phyloP scores from a whole-genome alignment of 2,888 invertebrate species.

The Hyposoter dolosus region DNA sequence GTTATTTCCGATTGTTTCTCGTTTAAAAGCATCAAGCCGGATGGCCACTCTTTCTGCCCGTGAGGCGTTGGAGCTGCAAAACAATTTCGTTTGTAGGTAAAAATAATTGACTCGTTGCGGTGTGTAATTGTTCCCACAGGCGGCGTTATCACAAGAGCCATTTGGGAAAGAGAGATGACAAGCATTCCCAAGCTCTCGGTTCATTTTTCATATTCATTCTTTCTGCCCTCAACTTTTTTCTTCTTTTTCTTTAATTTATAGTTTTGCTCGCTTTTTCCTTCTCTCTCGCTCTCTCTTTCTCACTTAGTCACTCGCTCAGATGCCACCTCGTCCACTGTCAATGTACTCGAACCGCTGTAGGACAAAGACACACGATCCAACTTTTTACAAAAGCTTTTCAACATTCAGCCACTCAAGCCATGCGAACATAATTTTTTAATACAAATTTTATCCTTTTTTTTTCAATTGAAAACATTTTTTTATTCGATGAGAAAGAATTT shows the following conservation, averaged over 20 bases:
- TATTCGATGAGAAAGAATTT: neutral
- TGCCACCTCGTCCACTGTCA: slow-evolving; percentile 83
- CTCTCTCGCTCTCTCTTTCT: slow-evolving; percentile 58
- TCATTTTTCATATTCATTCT: slow-evolving; percentile 17
- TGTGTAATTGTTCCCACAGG: slow-evolving; percentile 29
- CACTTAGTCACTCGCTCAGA: slow-evolving; percentile 74
- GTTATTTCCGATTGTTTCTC: slow-evolving; percentile 13
- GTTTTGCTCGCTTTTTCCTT: slow-evolving; percentile 47
- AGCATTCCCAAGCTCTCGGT: slow-evolving; percentile 8
- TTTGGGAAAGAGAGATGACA: slow-evolving; percentile 28
- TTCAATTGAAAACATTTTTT: neutral
- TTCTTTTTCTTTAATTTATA: slow-evolving; percentile 47
- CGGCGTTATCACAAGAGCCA: slow-evolving; percentile 9
- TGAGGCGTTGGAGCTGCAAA: slow-evolving; percentile 85
- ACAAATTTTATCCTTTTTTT: neutral
- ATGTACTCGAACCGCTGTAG: slow-evolving; percentile 84
- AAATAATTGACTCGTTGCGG: slow-evolving; percentile 42
- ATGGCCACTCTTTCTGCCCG: slow-evolving; percentile 82
- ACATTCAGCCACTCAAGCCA: neutral
- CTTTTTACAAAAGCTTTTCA: slow-evolving; percentile 49
- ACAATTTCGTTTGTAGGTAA: slow-evolving; percentile 70
- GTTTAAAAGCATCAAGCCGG: slow-evolving; percentile 79
- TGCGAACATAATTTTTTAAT: neutral
- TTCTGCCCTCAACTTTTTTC: slow-evolving; percentile 56
- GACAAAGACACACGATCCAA: slow-evolving; percentile 72